Evolutionary conservation across 2,113 vertebrate genomes (phyloP), one percentile per base, ranked within the genome.

Genomic region (Probosciger aterrimus): DNA sequence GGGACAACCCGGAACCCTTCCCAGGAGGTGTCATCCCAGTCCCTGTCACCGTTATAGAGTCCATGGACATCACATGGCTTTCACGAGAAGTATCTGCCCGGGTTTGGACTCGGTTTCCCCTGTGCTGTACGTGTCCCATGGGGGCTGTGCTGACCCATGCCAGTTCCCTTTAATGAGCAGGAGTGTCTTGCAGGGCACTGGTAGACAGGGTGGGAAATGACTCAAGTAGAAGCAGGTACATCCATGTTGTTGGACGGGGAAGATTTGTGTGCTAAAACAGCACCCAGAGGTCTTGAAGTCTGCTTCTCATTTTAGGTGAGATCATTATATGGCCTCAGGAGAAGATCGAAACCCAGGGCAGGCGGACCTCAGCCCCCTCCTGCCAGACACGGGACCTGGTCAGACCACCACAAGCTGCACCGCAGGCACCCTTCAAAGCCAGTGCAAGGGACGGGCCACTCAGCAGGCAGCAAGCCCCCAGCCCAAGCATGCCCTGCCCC

Each of bases 191-290:
- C 30, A 30, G 27, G 41, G 2, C 0, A 14, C 27, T 9, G 25
- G 31, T 16, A 9, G 22, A 59, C 0, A 0, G 2, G 31, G 25
- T 49, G 19, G 25, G 30, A 80, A 80, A 39, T 2, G 0, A 6
- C 63, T 60, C 1, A 0, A 20, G 52, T 3, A 63, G 18, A 52
- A 39, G 7, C 59, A 62, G 53, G 27, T 24, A 27, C 23, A 28
- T 37, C 35, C 35, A 33, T 15, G 1, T 5, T 50, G 16, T 31
- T 39, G 39, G 7, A 19, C 0, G 0, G 9, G 18, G 10, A 81
- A 59, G 10, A 19, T 47, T 11, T 10, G 60, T 43, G 17, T 18
- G 76, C 57, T 82, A 14, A 64, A 71, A 25, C 17, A 82, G 14
- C 55, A 37, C n/a, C 37, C 62, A n/a, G 17, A 35, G 57, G 19